Evolutionary conservation across 1,140 invertebrate species (phyloP).

Genomic region (Asbolus verrucosus): DNA sequence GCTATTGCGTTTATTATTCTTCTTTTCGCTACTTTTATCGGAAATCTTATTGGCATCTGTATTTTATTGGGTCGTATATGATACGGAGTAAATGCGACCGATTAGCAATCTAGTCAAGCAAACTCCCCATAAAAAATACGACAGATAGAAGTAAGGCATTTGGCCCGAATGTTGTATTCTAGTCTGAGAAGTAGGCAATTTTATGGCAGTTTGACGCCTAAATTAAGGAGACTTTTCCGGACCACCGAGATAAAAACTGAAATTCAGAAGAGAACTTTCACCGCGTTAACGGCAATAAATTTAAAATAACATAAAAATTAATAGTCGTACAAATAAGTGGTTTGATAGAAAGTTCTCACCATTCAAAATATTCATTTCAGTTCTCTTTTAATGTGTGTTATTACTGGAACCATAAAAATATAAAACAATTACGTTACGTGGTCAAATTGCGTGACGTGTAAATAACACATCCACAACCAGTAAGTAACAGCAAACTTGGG

Average conservation of each 20-base stretch:
- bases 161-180: constrained; percentile 26
- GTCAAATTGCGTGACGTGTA: too few species aligned
- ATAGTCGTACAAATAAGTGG: too few species aligned
- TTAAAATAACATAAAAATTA: constrained; percentile 5
- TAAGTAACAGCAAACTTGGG: too few species aligned
- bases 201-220: constrained; percentile 37
- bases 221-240: constrained; percentile 36
- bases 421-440: constrained; percentile 3
- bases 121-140: constrained; percentile 31
- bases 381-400: too few species aligned
- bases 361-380: too few species aligned
- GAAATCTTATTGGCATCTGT: constrained; percentile 32
- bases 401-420: neutral
- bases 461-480: too few species aligned
- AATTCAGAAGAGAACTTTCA: constrained; percentile 9
- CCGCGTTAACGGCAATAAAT: constrained; percentile 12
- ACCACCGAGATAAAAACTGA: constrained; percentile 8
- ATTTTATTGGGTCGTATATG: constrained; percentile 36
- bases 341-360: too few species aligned
- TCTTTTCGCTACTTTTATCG: constrained; percentile 33
- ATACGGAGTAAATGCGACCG: constrained; percentile 28
- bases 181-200: constrained; percentile 18
- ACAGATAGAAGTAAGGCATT: constrained; percentile 32
- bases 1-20: constrained; percentile 36
- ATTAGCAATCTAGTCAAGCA: constrained; percentile 35